phyloP scores from a whole-genome alignment of 2,797 vertebrate genomes.

The Aldrovandia affinis region DNA sequence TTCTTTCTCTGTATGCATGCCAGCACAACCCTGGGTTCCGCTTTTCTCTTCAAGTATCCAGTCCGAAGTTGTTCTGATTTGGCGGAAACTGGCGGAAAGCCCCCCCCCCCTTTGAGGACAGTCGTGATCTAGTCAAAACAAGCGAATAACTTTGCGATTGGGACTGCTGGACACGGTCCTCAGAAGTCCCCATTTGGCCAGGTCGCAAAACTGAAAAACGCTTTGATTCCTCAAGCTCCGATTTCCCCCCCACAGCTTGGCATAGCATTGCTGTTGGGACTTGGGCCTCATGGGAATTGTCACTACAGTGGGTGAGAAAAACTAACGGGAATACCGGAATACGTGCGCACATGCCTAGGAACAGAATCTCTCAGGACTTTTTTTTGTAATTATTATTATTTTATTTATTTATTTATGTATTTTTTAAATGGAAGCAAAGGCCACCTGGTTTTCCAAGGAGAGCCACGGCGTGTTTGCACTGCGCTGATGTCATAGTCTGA shows the following conservation, averaged over 20 bases:
- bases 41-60: not conserved
- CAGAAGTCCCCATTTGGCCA: no score
- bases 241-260: not conserved
- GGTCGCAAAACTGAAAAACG: no score
- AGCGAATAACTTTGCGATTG: no score
- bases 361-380: not conserved
- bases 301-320: no score
- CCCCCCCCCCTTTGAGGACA: no score
- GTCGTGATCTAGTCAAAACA: no score
- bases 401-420: not conserved
- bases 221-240: not conserved
- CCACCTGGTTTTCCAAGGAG: slow-evolving; percentile 10
- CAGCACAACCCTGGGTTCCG: slow-evolving; percentile 14
- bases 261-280: not conserved
- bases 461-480: slow-evolving; percentile 3
- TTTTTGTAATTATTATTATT: not conserved
- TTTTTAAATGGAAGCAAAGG: not conserved
- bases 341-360: not conserved
- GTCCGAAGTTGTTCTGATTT: no score
- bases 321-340: not conserved
- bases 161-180: no score
- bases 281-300: no score
- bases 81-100: no score
- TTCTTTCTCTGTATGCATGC: not conserved
- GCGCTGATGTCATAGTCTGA: slow-evolving; percentile 14